Percentiles rank a stretch among this genome's conserved stretches.
phyloP scores from a whole-genome alignment of 2,113 vertebrate species.

The Tetrao urogallus region DNA sequence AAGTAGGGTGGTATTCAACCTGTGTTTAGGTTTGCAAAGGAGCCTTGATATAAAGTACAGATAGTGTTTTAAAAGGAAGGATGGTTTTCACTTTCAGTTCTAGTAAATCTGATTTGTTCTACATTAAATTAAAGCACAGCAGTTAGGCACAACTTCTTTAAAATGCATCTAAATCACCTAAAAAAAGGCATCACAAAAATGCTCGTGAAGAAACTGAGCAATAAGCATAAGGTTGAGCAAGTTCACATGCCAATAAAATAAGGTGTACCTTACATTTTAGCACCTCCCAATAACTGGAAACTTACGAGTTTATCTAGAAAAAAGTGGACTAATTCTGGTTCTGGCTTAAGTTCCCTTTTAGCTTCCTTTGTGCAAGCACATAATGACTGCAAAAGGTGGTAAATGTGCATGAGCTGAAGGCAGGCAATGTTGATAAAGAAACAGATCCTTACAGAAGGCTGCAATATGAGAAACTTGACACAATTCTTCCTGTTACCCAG shows the following conservation, averaged over 20 bases:
- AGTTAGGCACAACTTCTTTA: not conserved
- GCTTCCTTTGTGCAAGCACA: not conserved
- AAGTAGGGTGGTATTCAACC: not conserved
- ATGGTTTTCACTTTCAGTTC: constrained; percentile 4
- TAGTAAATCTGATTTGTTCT: not conserved
- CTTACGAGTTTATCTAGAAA: not conserved
- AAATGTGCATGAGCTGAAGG: not conserved
- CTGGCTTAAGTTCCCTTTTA: not conserved
- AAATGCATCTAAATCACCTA: not conserved
- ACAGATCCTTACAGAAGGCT: not conserved
- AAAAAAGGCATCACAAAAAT: not conserved
- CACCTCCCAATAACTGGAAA: not conserved
- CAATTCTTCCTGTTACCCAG: not conserved
- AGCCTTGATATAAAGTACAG: not conserved
- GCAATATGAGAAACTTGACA: not conserved
- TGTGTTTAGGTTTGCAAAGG: not conserved
- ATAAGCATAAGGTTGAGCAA: not conserved
- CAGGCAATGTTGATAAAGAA: not conserved
- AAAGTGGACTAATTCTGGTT: not conserved
- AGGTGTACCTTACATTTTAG: not conserved
- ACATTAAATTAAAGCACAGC: not conserved
- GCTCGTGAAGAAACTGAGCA: not conserved
- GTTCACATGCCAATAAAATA: not conserved
- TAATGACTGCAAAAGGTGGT: not conserved
- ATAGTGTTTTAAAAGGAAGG: not conserved